phyloP scores from a whole-genome alignment of 1,140 invertebrate species.

The Acyrthosiphon pisum region DNA sequence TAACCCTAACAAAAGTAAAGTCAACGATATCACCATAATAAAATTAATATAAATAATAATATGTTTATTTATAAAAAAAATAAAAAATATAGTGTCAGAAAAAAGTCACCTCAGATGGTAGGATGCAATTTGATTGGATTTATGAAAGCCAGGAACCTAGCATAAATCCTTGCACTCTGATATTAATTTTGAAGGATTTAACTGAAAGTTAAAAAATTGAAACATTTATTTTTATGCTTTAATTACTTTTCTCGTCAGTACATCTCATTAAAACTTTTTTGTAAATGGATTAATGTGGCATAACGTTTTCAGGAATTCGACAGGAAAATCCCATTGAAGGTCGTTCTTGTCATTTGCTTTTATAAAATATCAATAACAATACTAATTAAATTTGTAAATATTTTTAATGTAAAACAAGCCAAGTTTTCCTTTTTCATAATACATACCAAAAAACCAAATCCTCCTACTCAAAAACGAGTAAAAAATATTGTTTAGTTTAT shows the following conservation, averaged over 20 bases:
- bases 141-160: background rate
- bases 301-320: conserved; percentile 34
- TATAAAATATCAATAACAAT: conserved; percentile 49
- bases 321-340: conserved; percentile 48
- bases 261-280: conserved; percentile 53
- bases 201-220: conserved; percentile 20
- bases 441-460: background rate
- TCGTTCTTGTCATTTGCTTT: conserved; percentile 7
- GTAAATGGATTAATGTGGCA: conserved; percentile 42
- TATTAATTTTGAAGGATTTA: conserved; percentile 7
- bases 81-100: background rate
- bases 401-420: background rate
- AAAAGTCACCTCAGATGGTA: background rate
- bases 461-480: background rate
- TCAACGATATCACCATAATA: background rate
- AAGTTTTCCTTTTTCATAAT: background rate
- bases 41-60: background rate
- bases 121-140: background rate
- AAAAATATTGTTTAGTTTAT: background rate
- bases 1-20: background rate
- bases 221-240: conserved; percentile 51
- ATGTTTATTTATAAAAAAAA: background rate
- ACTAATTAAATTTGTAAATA: conserved; percentile 45
- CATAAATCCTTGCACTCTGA: background rate
- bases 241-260: conserved; percentile 50